Base-by-base conservation (phyloP, 1,140 invertebrate genomes). In the Euglossa dilemma region DNA sequence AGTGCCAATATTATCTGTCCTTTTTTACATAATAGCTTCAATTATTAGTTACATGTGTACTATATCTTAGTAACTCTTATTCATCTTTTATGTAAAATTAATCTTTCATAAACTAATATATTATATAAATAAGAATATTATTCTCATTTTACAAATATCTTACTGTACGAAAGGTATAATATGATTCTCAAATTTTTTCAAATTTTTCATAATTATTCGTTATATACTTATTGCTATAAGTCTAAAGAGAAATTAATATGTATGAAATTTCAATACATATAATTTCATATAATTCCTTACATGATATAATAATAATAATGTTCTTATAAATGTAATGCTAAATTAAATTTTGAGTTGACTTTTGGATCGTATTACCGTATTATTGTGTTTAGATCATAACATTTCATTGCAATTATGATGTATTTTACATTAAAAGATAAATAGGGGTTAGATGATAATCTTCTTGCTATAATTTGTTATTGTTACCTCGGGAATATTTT, bases 1-100 rank as follows among this genome's bases (percentile, higher is more conserved):
- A 71, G 76, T 79, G 76, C 77, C 63, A 79, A 71, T 28, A 59
- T 61, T 71, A 70, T 28, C 54, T 71, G 36, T 9, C 43, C 18
- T 70, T 25, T 5, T 36, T 25, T 45, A n/a, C 20, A 56, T 69
- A 54, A 70, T 23, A n/a, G 7, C 28, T 43, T 63, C 20, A 47
- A 18, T 77, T 47, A 16, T 52, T 9, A 0, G 20, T 45, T 45
- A 52, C n/a, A 14, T 9, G 20, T 45, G 28, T 52, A 78, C 23
- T 23, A 57, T 69, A 20, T 23, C 43, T 43, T 14, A 4, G 14
- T n/a, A 78, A 43, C 25, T 9, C 6, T 66, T 78, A 78, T 56
- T 16, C 9, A 25, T 20, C 4, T 18, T 28, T 54, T 59, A 59
- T 47, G 23, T 74, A 56, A 23, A 23, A 73, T 36, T 20, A 75